Evolutionary conservation across 2,113 vertebrate species (phyloP).

Genomic region (Myrmophylax atrothorax): DNA sequence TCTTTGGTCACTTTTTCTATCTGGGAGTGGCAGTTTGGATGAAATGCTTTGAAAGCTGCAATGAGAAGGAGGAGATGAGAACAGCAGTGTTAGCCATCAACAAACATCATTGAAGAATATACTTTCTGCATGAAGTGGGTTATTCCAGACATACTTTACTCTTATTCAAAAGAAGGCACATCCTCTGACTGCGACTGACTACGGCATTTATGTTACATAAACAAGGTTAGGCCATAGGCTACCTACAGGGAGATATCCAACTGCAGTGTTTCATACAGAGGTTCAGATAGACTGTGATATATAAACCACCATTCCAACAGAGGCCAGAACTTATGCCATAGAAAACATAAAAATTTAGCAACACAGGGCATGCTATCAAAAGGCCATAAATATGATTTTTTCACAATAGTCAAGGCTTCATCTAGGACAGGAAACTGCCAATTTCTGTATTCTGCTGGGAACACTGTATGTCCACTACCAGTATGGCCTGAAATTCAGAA

Average conservation of each 20-base stretch:
- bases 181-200: not conserved
- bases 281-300: not conserved
- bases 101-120: not conserved
- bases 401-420: not conserved
- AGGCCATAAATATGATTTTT: not conserved
- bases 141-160: not conserved
- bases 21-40: not conserved
- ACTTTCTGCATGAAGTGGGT: not conserved
- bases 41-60: not conserved
- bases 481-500: slow-evolving; percentile 20
- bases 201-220: not conserved
- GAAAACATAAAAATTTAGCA: not conserved
- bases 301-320: not conserved
- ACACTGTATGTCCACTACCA: not conserved
- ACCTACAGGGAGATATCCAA: not conserved
- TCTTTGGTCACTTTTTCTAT: not conserved
- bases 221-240: not conserved
- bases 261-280: not conserved
- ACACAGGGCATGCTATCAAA: not conserved
- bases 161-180: not conserved
- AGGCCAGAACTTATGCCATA: not conserved
- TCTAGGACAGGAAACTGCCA: not conserved
- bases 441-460: not conserved
- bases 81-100: not conserved
- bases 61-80: not conserved